Base-by-base conservation (phyloP, 2,888 invertebrate species). In the Zygogramma bicolorata region DNA sequence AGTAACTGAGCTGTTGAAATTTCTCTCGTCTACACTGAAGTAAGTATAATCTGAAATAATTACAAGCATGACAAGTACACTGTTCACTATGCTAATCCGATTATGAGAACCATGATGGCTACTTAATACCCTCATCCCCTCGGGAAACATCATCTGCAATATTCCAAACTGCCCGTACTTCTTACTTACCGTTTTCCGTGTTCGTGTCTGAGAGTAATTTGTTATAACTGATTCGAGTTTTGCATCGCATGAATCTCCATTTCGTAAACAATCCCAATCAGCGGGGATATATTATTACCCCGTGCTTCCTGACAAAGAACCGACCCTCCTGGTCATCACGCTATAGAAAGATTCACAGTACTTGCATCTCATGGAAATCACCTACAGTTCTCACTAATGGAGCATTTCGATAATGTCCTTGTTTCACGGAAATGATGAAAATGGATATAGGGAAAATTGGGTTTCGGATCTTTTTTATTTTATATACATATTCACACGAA, bases 181-280 rank as follows among this genome's bases (percentile, higher is more conserved):
- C 53, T 25, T 53, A 27, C 53, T 53, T 27, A 27, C 53, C 27
- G n/a, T n/a, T 53, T 27, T 53, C 25, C 27, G 53, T 31, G 10
- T 72, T 72, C 71, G 57, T 68, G 72, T 53, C 59, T 42, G 20
- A 53, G 38, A 38, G 72, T 68, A 61, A 72, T 72, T 68, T 25
- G 20, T 46, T 46, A 65, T 68, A n/a, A 18, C 40, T 3, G 18
- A 40, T n/a, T 10, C 8, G 58, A 34, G 31, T 42, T 60, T 71
- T 65, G 42, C 65, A 70, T 72, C 67, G 68, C 65, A 75, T 72
- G 70, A 75, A 76, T 76, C 71, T 72, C 65, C 66, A 74, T 76
- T 74, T 70, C 65, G 75, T 71, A 63, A 63, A 46, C 29, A 25
- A 46, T 63, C 46, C 46, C 46, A 46, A 63, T 46, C 25, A 42